Evolutionary conservation across 2,888 invertebrate species (phyloP).

Genomic region (Liposcelis brunnea): DNA sequence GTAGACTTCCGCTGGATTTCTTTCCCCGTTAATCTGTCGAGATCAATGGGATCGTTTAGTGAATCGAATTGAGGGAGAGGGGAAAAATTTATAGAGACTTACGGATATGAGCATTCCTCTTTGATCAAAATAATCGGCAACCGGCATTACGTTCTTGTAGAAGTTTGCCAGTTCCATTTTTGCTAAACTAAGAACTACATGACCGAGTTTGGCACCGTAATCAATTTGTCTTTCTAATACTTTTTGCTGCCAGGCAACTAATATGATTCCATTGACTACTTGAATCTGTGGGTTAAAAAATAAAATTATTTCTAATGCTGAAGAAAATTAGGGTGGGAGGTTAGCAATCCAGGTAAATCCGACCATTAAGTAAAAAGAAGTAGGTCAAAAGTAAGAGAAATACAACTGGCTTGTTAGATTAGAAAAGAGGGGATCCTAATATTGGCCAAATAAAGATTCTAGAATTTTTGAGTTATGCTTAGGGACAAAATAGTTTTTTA

Average conservation of each 20-base stretch:
- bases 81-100: no score
- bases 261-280: conserved; percentile 67
- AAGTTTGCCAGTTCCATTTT: conserved; percentile 79
- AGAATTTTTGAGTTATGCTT: no score
- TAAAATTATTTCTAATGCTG: background rate
- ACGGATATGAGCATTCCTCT: conserved; percentile 59
- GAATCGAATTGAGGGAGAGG: no score
- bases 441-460: no score
- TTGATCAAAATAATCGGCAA: conserved; percentile 80
- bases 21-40: conserved; percentile 66
- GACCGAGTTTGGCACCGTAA: conserved; percentile 75
- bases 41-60: no score
- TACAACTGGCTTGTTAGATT: no score
- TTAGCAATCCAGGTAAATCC: no score
- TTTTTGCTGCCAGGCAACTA: conserved; percentile 75
- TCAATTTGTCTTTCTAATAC: conserved; percentile 77
- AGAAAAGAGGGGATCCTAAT: no score
- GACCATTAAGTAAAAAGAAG: background rate
- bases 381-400: no score
- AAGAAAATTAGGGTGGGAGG: background rate
- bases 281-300: conserved; percentile 46
- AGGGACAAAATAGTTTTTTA: no score
- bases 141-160: conserved; percentile 76
- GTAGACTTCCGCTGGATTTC: conserved; percentile 73
- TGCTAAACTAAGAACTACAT: conserved; percentile 65